Base-by-base conservation (phyloP, 2,888 invertebrate species). In the Neocrepidodera transversa region DNA sequence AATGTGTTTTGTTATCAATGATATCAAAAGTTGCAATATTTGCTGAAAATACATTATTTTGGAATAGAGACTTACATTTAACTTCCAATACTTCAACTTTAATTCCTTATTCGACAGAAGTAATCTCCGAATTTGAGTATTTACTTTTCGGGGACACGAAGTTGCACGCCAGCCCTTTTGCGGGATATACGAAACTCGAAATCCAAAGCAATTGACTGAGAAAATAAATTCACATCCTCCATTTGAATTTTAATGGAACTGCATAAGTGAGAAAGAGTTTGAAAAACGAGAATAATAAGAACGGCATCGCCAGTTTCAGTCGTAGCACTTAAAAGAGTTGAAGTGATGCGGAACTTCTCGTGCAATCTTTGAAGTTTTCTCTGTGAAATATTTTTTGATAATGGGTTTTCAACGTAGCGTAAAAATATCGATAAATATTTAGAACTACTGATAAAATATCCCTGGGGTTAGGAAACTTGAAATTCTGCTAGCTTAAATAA, bases 221-320 rank as follows among this genome's bases (percentile, higher is more conserved):
- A 61, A 61, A 61, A 61, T 61, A 57, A 52, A 61, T 61, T 52
- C 49, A 32, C 35, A 47, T 49, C 32, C 42, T n/a, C 48, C 17
- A 50, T 54, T 48, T 49, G 54, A 59, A 53, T 54, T 54, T 59
- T 50, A 54, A 49, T 59, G 49, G 49, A 59, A 50, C 42, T 38
- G 49, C 56, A 56, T 56, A 49, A 49, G 42, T 42, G 56, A 16
- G 40, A 49, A 50, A 40, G 40, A 56, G 49, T 56, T 50, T 50
- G 50, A 5, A 38, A 50, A 50, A 38, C 14, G 26, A 50, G 36
- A 50, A 50, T 50, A 50, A 50, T 50, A 38, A 50, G 50, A 28
- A n/a, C 36, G 23, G 32, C 32, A 8, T 23, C 23, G 17, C 16
- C 17, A 11, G 47, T 50, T 38, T 42, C 20, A 17, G 35, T 20